A percentile compares a stretch with the other conserved stretches of the same genome.
These are phyloP conservation scores for Actenoides hombroni DNA, from an alignment of 2,113 vertebrate species.

Conservation along the genomic window DNA sequence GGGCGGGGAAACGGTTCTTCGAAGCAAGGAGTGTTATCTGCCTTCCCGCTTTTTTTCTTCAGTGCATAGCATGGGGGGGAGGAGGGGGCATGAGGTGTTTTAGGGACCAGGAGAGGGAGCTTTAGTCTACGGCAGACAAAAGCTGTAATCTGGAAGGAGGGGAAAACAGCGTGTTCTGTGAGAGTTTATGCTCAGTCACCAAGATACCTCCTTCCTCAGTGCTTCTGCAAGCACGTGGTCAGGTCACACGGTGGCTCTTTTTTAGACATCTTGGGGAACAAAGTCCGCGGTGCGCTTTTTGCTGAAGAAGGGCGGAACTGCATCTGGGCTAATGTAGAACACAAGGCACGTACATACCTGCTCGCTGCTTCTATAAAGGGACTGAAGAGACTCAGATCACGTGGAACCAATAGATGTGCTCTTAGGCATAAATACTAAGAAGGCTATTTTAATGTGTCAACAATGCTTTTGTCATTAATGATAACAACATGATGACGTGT, in stretches of 20 bases:
- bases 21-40: neutral
- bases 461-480: neutral
- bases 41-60: neutral
- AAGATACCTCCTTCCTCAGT: neutral
- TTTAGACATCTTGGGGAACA: neutral
- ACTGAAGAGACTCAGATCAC: fast-evolving
- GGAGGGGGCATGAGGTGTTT: neutral
- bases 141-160: neutral
- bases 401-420: neutral
- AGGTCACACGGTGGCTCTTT: neutral
- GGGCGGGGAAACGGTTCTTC: conserved; percentile 35
- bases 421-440: neutral
- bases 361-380: neutral
- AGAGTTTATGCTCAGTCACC: neutral
- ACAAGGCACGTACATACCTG: fast-evolving
- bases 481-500: neutral
- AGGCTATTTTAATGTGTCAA: neutral
- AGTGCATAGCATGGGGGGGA: fast-evolving
- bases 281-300: fast-evolving
- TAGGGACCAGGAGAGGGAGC: conserved; percentile 59
- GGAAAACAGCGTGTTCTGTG: neutral
- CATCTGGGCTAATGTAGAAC: neutral
- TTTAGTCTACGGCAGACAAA: neutral
- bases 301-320: neutral
- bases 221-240: neutral